Conservation (phyloP, 2,888 invertebrate species). For the Rhynchonema sp. region DNA sequence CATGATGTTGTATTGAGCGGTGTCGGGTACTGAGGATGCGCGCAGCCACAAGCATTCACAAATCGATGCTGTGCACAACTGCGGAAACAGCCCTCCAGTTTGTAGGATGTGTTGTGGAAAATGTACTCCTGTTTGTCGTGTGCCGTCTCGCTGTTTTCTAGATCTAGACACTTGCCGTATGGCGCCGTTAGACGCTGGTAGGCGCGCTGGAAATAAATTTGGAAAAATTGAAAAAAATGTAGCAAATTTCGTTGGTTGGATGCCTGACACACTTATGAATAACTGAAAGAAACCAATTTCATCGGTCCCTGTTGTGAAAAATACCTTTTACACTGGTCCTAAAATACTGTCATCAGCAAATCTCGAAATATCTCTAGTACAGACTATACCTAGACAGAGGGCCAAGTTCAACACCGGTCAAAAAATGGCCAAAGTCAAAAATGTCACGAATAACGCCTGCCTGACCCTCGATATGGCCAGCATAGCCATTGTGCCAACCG, state of each 20-base stretch:
- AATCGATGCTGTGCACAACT: conserved; percentile 21
- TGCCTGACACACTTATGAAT: no score
- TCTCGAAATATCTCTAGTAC: no score
- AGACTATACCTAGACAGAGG: no score
- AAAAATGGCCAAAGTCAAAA: no score
- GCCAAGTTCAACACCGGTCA: no score
- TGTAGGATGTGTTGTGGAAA: not conserved
- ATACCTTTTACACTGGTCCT: no score
- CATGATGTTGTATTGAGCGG: not conserved
- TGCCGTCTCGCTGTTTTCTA: not conserved
- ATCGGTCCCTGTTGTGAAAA: no score
- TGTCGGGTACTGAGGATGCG: conserved; percentile 21
- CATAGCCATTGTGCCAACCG: not conserved
- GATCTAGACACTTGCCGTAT: not conserved
- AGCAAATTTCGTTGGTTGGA: no score
- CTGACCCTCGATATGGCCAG: not conserved
- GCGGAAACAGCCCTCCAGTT: conserved; percentile 19
- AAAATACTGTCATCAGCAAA: no score
- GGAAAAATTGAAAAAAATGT: no score
- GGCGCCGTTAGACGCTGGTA: not conserved
- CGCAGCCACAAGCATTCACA: conserved; percentile 19
- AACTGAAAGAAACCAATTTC: no score
- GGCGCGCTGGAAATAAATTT: not conserved
- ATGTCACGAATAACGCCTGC: no score
- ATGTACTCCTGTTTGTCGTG: not conserved